Evolutionary conservation across 2,113 vertebrate genomes (phyloP).

Genomic region (Muntiacus muntjak): DNA sequence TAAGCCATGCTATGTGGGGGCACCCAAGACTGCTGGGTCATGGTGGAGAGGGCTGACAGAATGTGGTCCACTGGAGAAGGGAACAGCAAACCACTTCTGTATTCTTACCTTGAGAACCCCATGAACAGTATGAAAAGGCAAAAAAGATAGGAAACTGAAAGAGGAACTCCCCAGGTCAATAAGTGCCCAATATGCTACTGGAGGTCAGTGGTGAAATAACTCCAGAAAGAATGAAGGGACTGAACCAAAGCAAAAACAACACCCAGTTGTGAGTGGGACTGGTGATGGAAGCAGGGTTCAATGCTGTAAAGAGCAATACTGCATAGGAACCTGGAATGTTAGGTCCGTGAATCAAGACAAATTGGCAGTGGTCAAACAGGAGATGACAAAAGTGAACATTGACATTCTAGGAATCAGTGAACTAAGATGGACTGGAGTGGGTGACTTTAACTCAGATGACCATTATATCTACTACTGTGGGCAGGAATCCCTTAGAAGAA

Average conservation of each 20-base stretch:
- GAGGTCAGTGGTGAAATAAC: neutral
- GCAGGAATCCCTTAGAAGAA: neutral
- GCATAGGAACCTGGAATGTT: neutral
- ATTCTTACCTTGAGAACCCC: neutral
- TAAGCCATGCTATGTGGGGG: neutral
- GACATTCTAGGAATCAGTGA: neutral
- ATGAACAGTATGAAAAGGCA: neutral
- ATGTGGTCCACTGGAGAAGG: neutral
- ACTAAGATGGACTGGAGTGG: neutral
- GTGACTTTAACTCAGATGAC: neutral
- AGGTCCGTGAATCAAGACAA: neutral
- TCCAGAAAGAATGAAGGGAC: neutral
- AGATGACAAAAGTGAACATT: accelerated
- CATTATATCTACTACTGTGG: neutral
- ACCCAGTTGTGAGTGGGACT: neutral
- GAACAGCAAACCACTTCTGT: neutral
- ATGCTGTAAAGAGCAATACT: neutral
- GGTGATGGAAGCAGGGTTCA: neutral
- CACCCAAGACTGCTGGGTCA: accelerated
- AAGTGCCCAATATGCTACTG: neutral
- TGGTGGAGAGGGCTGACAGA: neutral
- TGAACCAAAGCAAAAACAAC: neutral
- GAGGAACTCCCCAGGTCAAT: neutral
- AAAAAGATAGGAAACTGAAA: neutral
- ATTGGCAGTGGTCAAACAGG: neutral